Base-by-base conservation (phyloP, 2,797 vertebrate genomes). In the Pseudopleuronectes americanus region DNA sequence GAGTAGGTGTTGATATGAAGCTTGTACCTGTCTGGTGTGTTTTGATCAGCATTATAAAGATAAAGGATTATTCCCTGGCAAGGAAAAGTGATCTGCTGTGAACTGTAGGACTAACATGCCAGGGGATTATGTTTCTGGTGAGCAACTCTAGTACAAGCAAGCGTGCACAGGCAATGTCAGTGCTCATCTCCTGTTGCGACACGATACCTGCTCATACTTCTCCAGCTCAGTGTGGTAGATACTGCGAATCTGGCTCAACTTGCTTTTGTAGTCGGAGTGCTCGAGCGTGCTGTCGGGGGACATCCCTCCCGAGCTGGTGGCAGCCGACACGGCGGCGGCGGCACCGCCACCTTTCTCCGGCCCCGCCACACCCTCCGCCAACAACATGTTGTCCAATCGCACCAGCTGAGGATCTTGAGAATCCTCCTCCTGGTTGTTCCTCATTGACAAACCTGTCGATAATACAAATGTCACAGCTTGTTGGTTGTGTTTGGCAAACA, bases 141-240 rank as follows among this genome's bases (percentile, higher is more conserved):
- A 79, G 73, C 73, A 72, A 73, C 68, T 75, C 79, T 65, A 80
- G 81, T 69, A 70, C 53, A 80, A 66, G 83, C 77, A 88, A 89
- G 83, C 76, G 60, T 81, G 86, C 88, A 86, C 72, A 62, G 82
- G 68, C 74, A 89, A 71, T 68, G 80, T 90, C 74, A 84, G 85
- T 56, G 38, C 80, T 80, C 23, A 58, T 71, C 67, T 81, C 75
- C 78, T 85, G 80, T 83, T 77, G 80, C 75, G 81, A 86, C 77
- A 85, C 77, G 76, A 79, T 90, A 98, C 97, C 96, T 98, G 97
- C 87, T 98, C 97, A 49, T 98, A 98, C 92, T 98, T 98, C 94
- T 98, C 97, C 93, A 98, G 93, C 92, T 98, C 97, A 0, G 96
- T 96, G 92, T 97, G 97, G 91, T 98, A 98, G 90, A 98, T 97